Conservation (phyloP, 1,140 invertebrate genomes). For the Halesus radiatus region DNA sequence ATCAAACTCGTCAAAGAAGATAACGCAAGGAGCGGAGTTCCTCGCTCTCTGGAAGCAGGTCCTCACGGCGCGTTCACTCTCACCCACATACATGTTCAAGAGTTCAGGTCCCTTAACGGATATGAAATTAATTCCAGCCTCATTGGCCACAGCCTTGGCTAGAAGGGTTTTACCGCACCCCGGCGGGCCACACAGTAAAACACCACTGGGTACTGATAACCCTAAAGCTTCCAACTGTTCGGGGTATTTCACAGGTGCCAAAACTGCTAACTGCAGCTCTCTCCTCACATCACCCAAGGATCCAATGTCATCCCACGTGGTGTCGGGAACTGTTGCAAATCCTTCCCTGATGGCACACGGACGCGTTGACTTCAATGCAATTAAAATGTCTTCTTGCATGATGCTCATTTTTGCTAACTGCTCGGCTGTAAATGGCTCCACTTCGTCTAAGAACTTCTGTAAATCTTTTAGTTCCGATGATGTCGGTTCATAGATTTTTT, state of each 20-base stretch:
- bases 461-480: constrained; percentile 50
- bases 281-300: constrained; percentile 90
- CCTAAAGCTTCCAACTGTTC: constrained; percentile 85
- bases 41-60: constrained; percentile 94
- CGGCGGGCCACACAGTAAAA: constrained; percentile 95
- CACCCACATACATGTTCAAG: constrained; percentile 98
- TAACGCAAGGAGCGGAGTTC: constrained; percentile 97
- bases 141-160: constrained; percentile 96
- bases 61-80: constrained; percentile 96
- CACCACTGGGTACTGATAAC: constrained; percentile 85
- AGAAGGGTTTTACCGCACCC: constrained; percentile 93
- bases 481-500: constrained; percentile 46
- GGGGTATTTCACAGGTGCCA: constrained; percentile 92
- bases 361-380: constrained; percentile 85
- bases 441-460: constrained; percentile 60
- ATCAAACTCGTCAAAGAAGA: constrained; percentile 99
- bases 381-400: constrained; percentile 81
- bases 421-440: constrained; percentile 70
- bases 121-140: constrained; percentile 97
- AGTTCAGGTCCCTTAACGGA: constrained; percentile 97
- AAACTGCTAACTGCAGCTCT: constrained; percentile 90
- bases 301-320: constrained; percentile 97
- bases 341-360: constrained; percentile 97
- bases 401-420: constrained; percentile 77
- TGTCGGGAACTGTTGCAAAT: constrained; percentile 96